Evolutionary conservation across 1,140 invertebrate species (phyloP).

Genomic region (Drosophila sproati): DNA sequence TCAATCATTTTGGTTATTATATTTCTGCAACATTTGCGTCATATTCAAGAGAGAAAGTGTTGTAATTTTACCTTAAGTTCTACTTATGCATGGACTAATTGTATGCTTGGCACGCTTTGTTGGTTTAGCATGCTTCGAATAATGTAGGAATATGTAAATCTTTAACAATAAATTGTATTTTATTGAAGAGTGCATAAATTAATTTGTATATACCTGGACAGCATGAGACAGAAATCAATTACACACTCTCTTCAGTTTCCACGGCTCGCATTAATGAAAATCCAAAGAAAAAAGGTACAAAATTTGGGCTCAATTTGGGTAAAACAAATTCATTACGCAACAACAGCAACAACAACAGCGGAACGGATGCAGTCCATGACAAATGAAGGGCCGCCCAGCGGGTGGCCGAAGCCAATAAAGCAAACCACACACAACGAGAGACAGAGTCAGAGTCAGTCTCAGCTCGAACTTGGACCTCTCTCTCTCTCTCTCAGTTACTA

Average conservation of each 20-base stretch:
- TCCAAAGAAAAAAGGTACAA: constrained; percentile 54
- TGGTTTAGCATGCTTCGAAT: not conserved
- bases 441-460: not conserved
- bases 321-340: constrained; percentile 75
- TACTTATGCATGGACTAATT: no score
- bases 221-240: constrained; percentile 65
- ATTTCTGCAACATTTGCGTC: no score
- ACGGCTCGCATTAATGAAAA: constrained; percentile 76
- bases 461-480: not conserved
- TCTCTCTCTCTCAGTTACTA: not conserved
- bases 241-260: constrained; percentile 41
- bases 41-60: no score
- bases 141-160: no score
- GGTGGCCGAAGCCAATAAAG: constrained; percentile 71
- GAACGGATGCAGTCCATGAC: constrained; percentile 59
- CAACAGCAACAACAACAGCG: constrained; percentile 26
- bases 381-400: constrained; percentile 71
- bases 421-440: constrained; percentile 41
- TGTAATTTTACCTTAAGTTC: no score
- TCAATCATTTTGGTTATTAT: no score
- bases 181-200: not conserved
- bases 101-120: not conserved
- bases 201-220: constrained; percentile 38
- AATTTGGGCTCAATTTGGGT: constrained; percentile 54
- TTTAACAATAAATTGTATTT: no score